phyloP scores from a whole-genome alignment of 2,888 invertebrate genomes.

The Yponomeuta cagnagella region DNA sequence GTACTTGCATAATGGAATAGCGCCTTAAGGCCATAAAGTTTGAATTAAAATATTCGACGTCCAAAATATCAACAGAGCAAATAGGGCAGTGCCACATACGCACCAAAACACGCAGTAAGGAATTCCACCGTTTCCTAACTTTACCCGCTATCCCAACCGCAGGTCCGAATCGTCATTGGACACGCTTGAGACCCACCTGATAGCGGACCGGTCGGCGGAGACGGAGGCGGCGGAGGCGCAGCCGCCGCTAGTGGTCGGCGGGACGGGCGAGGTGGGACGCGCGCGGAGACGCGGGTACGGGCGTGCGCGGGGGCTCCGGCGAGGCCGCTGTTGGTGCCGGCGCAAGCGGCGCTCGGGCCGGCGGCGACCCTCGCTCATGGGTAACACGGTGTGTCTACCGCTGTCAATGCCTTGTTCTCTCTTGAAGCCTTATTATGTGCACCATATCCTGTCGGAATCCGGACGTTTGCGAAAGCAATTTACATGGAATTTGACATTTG shows the following conservation, averaged over 20 bases:
- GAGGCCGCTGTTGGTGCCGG: conserved; percentile 54
- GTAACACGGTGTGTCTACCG: conserved; percentile 72
- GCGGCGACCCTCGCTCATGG: conserved; percentile 64
- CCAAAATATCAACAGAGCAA: too few species aligned
- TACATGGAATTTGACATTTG: too few species aligned
- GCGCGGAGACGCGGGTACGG: conserved; percentile 28
- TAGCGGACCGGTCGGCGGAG: conserved; percentile 61
- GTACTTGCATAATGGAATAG: too few species aligned
- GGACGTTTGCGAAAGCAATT: too few species aligned
- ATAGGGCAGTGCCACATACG: too few species aligned
- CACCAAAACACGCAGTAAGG: too few species aligned
- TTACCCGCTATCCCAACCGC: conserved; percentile 15
- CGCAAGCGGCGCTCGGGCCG: conserved; percentile 64
- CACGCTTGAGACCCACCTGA: conserved; percentile 58
- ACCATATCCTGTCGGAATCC: too few species aligned
- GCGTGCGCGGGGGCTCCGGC: conserved; percentile 32
- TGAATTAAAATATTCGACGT: too few species aligned
- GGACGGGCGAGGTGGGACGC: conserved; percentile 28
- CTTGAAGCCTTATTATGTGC: too few species aligned
- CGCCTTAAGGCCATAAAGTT: too few species aligned
- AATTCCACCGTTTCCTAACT: not conserved
- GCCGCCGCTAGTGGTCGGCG: conserved; percentile 29
- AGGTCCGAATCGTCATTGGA: conserved; percentile 61
- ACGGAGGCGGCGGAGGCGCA: conserved; percentile 28
- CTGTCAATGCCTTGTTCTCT: conserved; percentile 52